Conservation (phyloP, 2,113 vertebrate genomes). For the Tursiops truncatus region DNA sequence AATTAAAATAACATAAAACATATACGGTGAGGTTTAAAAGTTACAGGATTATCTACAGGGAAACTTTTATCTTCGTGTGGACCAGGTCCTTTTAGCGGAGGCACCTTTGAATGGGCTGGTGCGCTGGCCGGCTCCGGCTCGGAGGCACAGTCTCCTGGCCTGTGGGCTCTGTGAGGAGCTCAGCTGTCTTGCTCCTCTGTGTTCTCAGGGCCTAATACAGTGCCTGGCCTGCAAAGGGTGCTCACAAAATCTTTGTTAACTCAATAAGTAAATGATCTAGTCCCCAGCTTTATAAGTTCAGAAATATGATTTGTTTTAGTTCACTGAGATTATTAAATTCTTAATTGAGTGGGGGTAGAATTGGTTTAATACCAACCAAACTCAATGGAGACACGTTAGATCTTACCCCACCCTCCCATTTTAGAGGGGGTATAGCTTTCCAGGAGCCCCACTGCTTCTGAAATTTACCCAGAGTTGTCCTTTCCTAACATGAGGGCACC, state of each 20-base stretch:
- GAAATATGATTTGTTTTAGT: background rate
- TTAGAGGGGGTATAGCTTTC: background rate
- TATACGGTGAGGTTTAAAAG: background rate
- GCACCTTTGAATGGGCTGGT: background rate
- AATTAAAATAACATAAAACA: background rate
- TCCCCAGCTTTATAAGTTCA: background rate
- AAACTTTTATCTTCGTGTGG: background rate
- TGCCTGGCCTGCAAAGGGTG: background rate
- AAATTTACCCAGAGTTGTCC: background rate
- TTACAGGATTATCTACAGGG: background rate
- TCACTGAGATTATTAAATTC: slow-evolving; percentile 13
- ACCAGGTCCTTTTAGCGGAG: background rate
- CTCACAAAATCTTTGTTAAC: background rate
- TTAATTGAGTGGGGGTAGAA: background rate
- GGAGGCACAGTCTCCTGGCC: background rate
- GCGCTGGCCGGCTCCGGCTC: background rate
- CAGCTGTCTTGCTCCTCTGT: background rate
- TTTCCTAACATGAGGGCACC: background rate
- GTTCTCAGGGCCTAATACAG: background rate
- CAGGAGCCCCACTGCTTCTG: background rate
- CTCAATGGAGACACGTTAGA: background rate
- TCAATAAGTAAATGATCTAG: background rate
- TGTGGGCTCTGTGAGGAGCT: background rate
- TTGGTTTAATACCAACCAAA: background rate
- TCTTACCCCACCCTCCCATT: background rate